Evolutionary conservation across 2,113 vertebrate genomes (phyloP).

Genomic region (Hirundichthys speculiger): DNA sequence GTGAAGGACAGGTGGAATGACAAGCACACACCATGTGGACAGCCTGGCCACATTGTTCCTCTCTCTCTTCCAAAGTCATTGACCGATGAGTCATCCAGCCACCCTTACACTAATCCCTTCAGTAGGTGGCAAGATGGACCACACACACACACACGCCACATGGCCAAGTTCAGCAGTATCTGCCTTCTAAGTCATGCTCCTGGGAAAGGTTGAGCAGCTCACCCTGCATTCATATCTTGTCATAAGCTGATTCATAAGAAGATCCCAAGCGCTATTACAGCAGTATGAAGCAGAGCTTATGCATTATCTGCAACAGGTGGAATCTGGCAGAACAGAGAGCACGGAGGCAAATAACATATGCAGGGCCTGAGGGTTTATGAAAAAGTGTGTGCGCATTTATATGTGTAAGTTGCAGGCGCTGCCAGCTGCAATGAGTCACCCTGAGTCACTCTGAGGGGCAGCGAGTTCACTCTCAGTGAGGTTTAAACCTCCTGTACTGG

Average conservation of each 20-base stretch:
- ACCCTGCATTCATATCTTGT: slow-evolving; percentile 40
- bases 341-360: slow-evolving; percentile 38
- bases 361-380: slow-evolving; percentile 34
- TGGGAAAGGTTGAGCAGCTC: slow-evolving; percentile 50
- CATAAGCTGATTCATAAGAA: slow-evolving; percentile 62
- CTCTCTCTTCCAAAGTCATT: slow-evolving; percentile 53
- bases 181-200: slow-evolving; percentile 51
- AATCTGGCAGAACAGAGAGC: slow-evolving; percentile 19
- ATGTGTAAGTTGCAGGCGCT: slow-evolving; percentile 41
- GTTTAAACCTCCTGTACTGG: slow-evolving; percentile 47
- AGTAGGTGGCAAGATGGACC: slow-evolving; percentile 51
- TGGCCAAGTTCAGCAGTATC: slow-evolving; percentile 54
- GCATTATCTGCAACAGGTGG: slow-evolving; percentile 54
- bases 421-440: slow-evolving; percentile 73
- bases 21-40: slow-evolving; percentile 40
- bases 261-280: slow-evolving; percentile 39
- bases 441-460: slow-evolving; percentile 61
- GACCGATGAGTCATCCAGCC: slow-evolving; percentile 64
- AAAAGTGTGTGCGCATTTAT: slow-evolving; percentile 28
- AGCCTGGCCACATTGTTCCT: slow-evolving; percentile 36
- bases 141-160: slow-evolving; percentile 26
- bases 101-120: slow-evolving; percentile 51
- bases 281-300: slow-evolving; percentile 27
- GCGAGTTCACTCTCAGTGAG: slow-evolving; percentile 59
- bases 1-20: slow-evolving; percentile 41